Evolutionary conservation across 2,113 vertebrate genomes (phyloP), one percentile per base, ranked within the genome.

Genomic region (Ceyx melanurus): DNA sequence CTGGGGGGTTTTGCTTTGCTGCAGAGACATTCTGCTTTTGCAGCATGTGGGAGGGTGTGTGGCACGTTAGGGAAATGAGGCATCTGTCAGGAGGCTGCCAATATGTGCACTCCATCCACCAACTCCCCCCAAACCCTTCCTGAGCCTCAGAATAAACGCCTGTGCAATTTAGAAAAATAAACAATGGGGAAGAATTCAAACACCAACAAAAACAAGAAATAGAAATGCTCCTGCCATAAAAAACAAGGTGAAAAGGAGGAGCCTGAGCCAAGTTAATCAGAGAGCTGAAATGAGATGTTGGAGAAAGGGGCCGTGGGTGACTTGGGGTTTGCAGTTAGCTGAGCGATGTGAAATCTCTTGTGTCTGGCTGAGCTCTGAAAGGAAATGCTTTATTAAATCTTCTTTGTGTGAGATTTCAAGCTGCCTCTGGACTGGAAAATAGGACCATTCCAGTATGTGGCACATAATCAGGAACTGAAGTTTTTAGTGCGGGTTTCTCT

Each of bases 351-450:
- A 94, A 95, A 92, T 94, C 89, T 91, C 95, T 53, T 67, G 87
- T 85, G 92, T 89, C 93, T 94, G 78, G 50, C 92, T 81, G 87
- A 82, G 92, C 82, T 91, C 87, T 86, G 82, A 93, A 93, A 96
- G 85, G 87, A 95, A 96, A 95, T 67, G 75, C 89, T 91, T 96
- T 96, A 94, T 95, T 92, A 96, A 96, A 95, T 96, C 91, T 92
- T 92, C 87, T 89, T 94, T 85, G 89, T 93, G 60, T 85, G 84
- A 89, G 89, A 94, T 92, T 92, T 95, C 94, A 86, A 82, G 72
- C 75, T 93, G 89, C 84, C 92, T 94, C 91, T 95, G 91, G 72
- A 91, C 82, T 94, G 87, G 94, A 93, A 94, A 95, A 94, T 89
- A 81, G 89, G 82, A 77, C 92, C 84, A 88, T 92, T 94, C 84